phyloP scores from a whole-genome alignment of 2,888 invertebrate species.

The Ophioninae sp. region DNA sequence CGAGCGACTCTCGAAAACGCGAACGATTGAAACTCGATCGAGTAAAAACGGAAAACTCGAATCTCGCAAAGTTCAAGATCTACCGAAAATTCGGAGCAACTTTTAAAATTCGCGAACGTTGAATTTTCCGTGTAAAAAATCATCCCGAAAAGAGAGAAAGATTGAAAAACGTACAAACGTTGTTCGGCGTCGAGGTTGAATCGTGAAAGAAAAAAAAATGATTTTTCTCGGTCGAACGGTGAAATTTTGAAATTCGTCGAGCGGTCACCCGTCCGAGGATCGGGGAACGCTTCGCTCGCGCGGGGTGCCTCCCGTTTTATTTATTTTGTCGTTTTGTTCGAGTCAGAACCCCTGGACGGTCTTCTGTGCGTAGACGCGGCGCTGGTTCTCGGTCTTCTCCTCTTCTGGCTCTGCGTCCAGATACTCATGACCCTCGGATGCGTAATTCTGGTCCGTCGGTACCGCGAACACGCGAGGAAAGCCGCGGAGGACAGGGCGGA shows the following conservation, averaged over 20 bases:
- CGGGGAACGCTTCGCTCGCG: background rate
- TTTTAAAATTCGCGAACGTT: too few species aligned
- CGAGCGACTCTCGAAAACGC: too few species aligned
- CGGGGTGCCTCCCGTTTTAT: background rate
- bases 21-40: too few species aligned
- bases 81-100: too few species aligned
- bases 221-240: too few species aligned
- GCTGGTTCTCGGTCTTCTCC: slow-evolving; percentile 85
- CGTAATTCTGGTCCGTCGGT: slow-evolving; percentile 82
- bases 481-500: slow-evolving; percentile 78
- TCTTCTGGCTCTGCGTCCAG: slow-evolving; percentile 85
- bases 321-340: background rate
- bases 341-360: slow-evolving; percentile 73
- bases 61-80: too few species aligned
- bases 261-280: background rate
- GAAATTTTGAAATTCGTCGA: background rate
- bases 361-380: slow-evolving; percentile 85
- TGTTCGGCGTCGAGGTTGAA: too few species aligned
- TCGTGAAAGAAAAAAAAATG: too few species aligned
- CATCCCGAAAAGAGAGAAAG: too few species aligned
- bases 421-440: slow-evolving; percentile 83
- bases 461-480: slow-evolving; percentile 75
- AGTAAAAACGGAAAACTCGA: too few species aligned
- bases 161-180: too few species aligned
- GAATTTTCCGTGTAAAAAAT: too few species aligned